Evolutionary conservation across 2,888 invertebrate species (phyloP).

Genomic region (Junonia oenone): DNA sequence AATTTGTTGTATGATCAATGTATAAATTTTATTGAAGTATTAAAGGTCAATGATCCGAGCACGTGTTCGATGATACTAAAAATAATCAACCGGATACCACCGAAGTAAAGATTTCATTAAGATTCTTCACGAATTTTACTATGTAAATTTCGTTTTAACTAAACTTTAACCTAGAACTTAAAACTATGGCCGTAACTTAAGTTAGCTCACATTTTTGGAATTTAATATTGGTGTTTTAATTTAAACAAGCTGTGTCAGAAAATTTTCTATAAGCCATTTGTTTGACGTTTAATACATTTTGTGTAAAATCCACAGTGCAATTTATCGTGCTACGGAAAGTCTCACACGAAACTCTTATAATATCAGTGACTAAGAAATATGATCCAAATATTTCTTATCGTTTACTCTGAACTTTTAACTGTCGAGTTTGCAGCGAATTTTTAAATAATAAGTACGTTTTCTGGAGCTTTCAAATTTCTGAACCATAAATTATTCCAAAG

Average conservation of each 20-base stretch:
- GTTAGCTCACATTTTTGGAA: not conserved
- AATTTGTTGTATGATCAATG: not conserved
- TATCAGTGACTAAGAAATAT: not conserved
- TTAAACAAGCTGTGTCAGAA: not conserved
- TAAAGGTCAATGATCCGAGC: slow-evolving; percentile 17
- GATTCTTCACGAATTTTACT: not conserved
- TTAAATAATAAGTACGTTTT: not conserved
- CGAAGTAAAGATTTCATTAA: slow-evolving; percentile 7
- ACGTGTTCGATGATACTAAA: slow-evolving; percentile 15
- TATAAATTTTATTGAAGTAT: slow-evolving; percentile 4
- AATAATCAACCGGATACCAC: slow-evolving; percentile 20
- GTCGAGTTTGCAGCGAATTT: not conserved
- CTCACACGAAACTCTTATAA: not conserved
- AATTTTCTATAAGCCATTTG: not conserved
- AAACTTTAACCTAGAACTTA: not conserved
- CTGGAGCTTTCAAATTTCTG: not conserved
- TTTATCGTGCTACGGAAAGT: not conserved
- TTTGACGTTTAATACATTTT: not conserved
- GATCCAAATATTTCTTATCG: not conserved
- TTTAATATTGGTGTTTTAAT: not conserved
- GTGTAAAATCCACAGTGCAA: not conserved
- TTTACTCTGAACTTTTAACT: not conserved
- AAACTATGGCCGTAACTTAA: not conserved
- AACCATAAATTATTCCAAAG: slow-evolving; percentile 4
- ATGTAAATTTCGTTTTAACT: not conserved